Evolutionary conservation across 1,140 invertebrate genomes (phyloP), one percentile per base, ranked within the genome.

Genomic region (Papilio polytes): DNA sequence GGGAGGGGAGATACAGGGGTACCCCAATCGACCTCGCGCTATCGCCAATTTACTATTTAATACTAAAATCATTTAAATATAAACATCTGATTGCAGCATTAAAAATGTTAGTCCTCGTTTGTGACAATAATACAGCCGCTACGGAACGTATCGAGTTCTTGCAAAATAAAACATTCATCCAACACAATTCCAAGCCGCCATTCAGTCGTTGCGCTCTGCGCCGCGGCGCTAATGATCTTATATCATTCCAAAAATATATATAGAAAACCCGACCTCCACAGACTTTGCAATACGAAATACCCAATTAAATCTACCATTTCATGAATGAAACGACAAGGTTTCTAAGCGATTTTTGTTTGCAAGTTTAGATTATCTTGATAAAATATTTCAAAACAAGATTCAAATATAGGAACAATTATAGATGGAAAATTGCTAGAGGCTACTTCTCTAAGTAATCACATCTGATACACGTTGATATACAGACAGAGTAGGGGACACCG

Each of bases 361-460:
- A 63, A 63, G 10, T 63, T 2, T 22, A 22, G 7, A 8, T 63
- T 26, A 12, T 20, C 56, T 22, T 59, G 22, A 44, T 22, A 44
- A 74, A 74, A 76, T 3, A 59, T 26, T 78, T 41, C 82, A 87
- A 83, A 87, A 83, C 85, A 84, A 82, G 83, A 86, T 85, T 63
- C 6, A 41, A 41, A 41, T 41, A 41, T 41, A 90, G 87, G 89
- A 90, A 90, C 89, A 86, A 85, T 82, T 70, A 41, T 41, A 84
- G 81, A 83, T 78, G 83, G 74, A 82, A 85, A 86, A 84, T 81
- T 81, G 81, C 76, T 78, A 78, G 76, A 63, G 76, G 53, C 77
- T 41, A 41, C 36, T 41, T 41, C 74, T 79, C 22, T 53, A 82
- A 82, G 81, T 77, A 53, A 44, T 74, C 8, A 41, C 36, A 63